Conservation (phyloP, 2,113 vertebrate species). For the Mustelus asterias region DNA sequence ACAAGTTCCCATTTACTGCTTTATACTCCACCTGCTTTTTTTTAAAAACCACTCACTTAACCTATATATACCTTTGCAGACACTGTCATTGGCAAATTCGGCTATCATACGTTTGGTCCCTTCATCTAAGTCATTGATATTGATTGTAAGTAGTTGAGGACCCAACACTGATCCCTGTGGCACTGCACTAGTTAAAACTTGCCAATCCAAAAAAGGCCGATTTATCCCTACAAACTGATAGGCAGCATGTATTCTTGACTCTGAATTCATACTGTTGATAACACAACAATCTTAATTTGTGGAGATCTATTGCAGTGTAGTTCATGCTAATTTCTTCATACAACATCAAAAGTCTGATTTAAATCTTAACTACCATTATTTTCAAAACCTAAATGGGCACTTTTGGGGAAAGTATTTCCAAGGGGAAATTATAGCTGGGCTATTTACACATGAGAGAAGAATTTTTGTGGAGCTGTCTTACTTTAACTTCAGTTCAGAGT, state of each 20-base stretch:
- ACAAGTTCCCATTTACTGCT: too few relatives aligned
- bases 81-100: too few relatives aligned
- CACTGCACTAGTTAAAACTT: too few relatives aligned
- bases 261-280: background rate
- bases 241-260: background rate
- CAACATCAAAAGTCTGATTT: background rate
- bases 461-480: background rate
- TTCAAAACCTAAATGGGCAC: background rate
- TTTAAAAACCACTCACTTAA: too few relatives aligned
- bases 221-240: background rate
- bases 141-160: too few relatives aligned
- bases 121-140: too few relatives aligned
- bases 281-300: background rate
- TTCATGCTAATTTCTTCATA: background rate
- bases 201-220: too few relatives aligned
- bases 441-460: background rate
- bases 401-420: background rate
- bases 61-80: too few relatives aligned
- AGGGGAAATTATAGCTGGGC: background rate
- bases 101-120: too few relatives aligned
- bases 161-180: too few relatives aligned
- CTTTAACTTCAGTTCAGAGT: background rate
- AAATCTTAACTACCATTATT: background rate
- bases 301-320: background rate
- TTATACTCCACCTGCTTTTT: too few relatives aligned